Evolutionary conservation across 2,797 vertebrate species (phyloP), one percentile per base, ranked within the genome.

Genomic region (Anabacerthia variegaticeps): DNA sequence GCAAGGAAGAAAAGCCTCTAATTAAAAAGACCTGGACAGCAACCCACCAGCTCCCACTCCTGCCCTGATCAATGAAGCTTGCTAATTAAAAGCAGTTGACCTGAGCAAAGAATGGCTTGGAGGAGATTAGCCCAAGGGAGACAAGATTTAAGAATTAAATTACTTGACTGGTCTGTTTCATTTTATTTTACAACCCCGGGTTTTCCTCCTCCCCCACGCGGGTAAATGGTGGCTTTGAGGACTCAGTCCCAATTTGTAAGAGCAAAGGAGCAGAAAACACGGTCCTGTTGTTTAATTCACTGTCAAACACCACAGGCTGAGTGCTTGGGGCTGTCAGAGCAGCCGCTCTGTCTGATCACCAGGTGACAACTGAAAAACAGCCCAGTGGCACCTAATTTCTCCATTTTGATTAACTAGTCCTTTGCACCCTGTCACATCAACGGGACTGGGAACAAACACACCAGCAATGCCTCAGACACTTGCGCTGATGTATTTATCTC

Each of bases 21-120:
- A 95, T 97, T 94, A 93, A 93, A 95, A 95, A 83, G 77, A 81
- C 88, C 83, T 85, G 82, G 89, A 79, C 77, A 93, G 89, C 84
- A 96, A 93, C 69, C 76, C 85, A 80, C 90, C 71, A 94, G 80
- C 79, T 96, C 88, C 89, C 91, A 85, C 78, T 89, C 86, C 88
- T 72, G 66, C 88, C 83, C 93, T 84, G 91, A 95, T 95, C 97
- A 96, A 96, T 95, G 94, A 92, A 91, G 86, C 93, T 92, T 93
- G 89, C 93, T 97, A 96, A 97, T 97, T 97, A 96, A 96, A 97
- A 94, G 92, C 93, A 94, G 96, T 93, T 96, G 94, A 95, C 96
- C 95, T 92, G 85, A 94, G 88, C 88, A 93, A 95, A 91, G 68
- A 93, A 89, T 52, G 74, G 66, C 49, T 85, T 76, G 88, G 85